Percentiles rank a stretch among this genome's conserved stretches.
These are phyloP conservation scores for Hydrozoanthus gracilis DNA, from an alignment of 92 coral and sea anemone genomes.

Conservation along the genomic window DNA sequence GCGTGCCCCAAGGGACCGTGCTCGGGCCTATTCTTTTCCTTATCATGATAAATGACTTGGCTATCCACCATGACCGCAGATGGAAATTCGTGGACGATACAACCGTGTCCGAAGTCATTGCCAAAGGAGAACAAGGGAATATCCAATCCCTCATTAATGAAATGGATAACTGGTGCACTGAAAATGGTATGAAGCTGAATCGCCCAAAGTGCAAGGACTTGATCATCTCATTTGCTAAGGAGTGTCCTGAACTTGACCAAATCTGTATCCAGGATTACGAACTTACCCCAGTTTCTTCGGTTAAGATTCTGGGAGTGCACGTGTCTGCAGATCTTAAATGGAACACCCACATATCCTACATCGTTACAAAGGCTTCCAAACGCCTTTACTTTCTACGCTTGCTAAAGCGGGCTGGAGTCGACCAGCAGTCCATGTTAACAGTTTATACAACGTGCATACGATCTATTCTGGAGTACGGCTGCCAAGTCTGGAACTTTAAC, in stretches of 20 bases:
- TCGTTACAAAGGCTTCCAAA: conserved; percentile 38
- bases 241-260: background rate
- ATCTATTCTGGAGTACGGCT: conserved; percentile 41
- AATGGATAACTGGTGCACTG: conserved; percentile 20
- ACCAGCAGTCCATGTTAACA: conserved; percentile 6
- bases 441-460: conserved; percentile 45
- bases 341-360: conserved; percentile 44
- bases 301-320: conserved; percentile 3
- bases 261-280: conserved; percentile 1
- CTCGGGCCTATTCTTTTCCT: conserved; percentile 7
- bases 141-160: conserved; percentile 34
- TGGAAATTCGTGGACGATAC: conserved; percentile 6
- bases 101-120: conserved; percentile 5
- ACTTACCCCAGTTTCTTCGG: conserved; percentile 8
- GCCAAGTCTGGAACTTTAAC: conserved; percentile 35
- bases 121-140: conserved; percentile 32
- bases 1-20: too few relatives aligned
- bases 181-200: background rate
- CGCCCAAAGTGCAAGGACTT: conserved; percentile 41
- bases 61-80: background rate
- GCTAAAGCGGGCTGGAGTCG: conserved; percentile 8
- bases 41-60: background rate
- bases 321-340: conserved; percentile 47
- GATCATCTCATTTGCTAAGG: conserved; percentile 25
- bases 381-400: conserved; percentile 43